Conservation (phyloP, 53 echinoderm and acorn worm genomes). For the Apostichopus leukothele region DNA sequence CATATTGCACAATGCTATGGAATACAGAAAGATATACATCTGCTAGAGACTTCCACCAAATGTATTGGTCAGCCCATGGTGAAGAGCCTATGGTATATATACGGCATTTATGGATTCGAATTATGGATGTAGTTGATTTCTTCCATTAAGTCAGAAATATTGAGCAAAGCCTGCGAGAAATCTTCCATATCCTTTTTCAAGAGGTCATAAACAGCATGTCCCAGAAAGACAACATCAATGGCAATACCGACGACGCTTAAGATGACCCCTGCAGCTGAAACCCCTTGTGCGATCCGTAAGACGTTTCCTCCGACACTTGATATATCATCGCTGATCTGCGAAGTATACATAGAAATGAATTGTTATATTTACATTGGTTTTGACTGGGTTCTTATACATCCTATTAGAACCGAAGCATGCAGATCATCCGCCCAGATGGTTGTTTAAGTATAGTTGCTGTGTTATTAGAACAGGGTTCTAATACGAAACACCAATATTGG, state of each 20-base stretch:
- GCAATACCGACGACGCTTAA: neutral
- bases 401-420: no score
- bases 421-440: no score
- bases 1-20: no score
- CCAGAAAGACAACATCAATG: neutral
- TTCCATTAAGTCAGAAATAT: neutral
- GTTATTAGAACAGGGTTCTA: no score
- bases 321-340: neutral
- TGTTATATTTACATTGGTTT: no score
- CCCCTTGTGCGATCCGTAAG: neutral
- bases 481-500: no score
- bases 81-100: no score
- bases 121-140: constrained; percentile 1
- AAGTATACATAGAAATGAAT: neutral
- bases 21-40: no score
- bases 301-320: constrained; percentile 1
- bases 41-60: no score
- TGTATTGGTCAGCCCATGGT: no score
- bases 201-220: constrained; percentile 18
- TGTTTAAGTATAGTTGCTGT: no score
- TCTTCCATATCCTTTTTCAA: neutral
- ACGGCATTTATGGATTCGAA: neutral
- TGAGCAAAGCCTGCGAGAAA: neutral
- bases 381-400: no score
- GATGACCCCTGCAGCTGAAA: neutral